These are phyloP conservation scores for Coreius guichenoti DNA, from an alignment of 2,797 vertebrate genomes.

Conservation along the genomic window DNA sequence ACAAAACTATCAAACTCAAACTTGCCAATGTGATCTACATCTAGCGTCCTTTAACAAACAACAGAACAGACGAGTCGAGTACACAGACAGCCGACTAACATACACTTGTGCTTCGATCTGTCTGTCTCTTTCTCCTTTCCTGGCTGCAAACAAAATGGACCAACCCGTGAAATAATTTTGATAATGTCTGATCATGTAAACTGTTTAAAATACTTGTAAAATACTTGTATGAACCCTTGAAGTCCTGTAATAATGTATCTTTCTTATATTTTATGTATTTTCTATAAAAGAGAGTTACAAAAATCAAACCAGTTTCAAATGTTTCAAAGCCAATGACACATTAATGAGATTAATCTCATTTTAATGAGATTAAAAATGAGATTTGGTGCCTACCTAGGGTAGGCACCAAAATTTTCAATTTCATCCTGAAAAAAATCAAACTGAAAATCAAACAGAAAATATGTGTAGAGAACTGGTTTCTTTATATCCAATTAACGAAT, in stretches of 20 bases:
- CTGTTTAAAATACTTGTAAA: neutral
- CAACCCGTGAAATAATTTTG: neutral
- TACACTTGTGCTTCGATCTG: neutral
- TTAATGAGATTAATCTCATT: too few relatives aligned
- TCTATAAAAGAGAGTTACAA: neutral
- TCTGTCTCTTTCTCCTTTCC: neutral
- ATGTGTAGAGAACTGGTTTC: neutral
- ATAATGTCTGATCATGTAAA: neutral
- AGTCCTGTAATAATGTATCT: neutral
- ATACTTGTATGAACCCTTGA: too few relatives aligned
- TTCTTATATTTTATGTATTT: neutral
- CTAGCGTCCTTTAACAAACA: neutral
- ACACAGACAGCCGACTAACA: neutral
- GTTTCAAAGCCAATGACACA: neutral
- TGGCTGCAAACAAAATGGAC: neutral
- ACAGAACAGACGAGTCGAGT: neutral
- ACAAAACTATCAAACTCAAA: neutral
- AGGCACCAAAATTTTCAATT: too few relatives aligned
- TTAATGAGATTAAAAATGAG: too few relatives aligned
- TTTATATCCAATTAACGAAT: neutral
- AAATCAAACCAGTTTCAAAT: too few relatives aligned
- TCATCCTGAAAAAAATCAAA: too few relatives aligned
- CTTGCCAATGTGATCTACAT: neutral
- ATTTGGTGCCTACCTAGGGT: too few relatives aligned
- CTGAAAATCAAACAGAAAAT: neutral